Conservation (phyloP, 1,140 invertebrate genomes). For the Ceratosolen solmsi region DNA sequence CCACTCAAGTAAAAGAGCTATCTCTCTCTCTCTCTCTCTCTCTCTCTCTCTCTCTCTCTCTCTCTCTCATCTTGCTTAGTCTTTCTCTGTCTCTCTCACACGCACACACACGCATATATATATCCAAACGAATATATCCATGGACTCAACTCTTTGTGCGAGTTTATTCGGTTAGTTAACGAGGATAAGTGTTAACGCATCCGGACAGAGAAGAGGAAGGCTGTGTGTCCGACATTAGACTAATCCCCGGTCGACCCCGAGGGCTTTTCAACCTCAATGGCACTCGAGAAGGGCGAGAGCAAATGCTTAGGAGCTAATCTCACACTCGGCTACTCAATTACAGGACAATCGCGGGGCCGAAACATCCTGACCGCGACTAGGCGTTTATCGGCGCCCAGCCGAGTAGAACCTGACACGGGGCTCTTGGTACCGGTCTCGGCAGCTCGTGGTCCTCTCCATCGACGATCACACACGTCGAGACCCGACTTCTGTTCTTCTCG, state of each 20-base stretch:
- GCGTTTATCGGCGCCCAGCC: neutral
- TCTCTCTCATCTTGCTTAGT: neutral
- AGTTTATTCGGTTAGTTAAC: slow-evolving; percentile 61
- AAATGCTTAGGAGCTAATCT: slow-evolving; percentile 18
- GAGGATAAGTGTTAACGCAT: slow-evolving; percentile 64
- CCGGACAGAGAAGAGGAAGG: neutral
- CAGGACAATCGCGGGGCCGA: neutral
- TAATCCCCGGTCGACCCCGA: slow-evolving; percentile 56
- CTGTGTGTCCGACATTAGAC: slow-evolving; percentile 54
- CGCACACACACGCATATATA: too few species aligned
- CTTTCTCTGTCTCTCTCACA: too few species aligned
- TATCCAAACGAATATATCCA: slow-evolving; percentile 18
- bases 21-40: neutral
- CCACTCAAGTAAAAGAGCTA: slow-evolving; percentile 31
- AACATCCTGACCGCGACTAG: neutral
- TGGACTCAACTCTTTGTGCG: slow-evolving; percentile 52
- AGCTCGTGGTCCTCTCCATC: neutral
- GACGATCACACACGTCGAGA: slow-evolving; percentile 42
- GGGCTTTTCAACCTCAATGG: slow-evolving; percentile 44
- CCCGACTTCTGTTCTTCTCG: slow-evolving; percentile 30
- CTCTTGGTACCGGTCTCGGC: neutral
- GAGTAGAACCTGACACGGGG: neutral
- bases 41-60: neutral
- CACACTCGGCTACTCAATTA: slow-evolving; percentile 32
- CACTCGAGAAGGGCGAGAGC: slow-evolving; percentile 20